These are phyloP conservation scores for Tipula lateralis DNA, from an alignment of 2,888 invertebrate genomes.

Conservation along the genomic window DNA sequence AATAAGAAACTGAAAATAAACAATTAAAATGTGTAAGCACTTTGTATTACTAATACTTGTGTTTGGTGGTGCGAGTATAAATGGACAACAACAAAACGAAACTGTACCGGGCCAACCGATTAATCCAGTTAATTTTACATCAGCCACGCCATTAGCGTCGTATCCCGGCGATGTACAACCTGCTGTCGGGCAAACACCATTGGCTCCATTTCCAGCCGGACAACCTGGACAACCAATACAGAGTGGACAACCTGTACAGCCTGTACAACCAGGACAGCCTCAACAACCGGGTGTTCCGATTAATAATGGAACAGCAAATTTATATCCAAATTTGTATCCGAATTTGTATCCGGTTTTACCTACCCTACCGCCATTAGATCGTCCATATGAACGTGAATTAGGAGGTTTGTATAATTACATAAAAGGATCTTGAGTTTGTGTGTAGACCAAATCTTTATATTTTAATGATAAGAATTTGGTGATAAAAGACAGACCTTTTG, in stretches of 20 bases:
- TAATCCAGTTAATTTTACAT: not conserved
- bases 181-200: not conserved
- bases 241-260: too few relatives aligned
- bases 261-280: too few relatives aligned
- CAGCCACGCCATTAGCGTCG: not conserved
- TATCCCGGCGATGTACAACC: not conserved
- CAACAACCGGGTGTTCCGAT: not conserved
- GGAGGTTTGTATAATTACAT: conserved; percentile 13
- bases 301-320: not conserved
- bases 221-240: too few relatives aligned
- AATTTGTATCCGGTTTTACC: not conserved
- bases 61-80: not conserved
- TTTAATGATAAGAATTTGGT: not conserved
- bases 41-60: not conserved
- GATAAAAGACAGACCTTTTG: not conserved
- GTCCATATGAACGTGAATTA: not conserved
- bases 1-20: not conserved
- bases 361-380: not conserved
- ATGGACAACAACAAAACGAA: not conserved
- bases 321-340: not conserved
- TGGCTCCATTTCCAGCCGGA: not conserved
- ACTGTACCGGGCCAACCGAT: not conserved
- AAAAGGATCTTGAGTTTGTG: too few relatives aligned
- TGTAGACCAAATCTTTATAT: not conserved
- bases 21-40: not conserved